Evolutionary conservation across 1,140 invertebrate genomes (phyloP), one percentile per base, ranked within the genome.

Genomic region (Drosophila carrolli): DNA sequence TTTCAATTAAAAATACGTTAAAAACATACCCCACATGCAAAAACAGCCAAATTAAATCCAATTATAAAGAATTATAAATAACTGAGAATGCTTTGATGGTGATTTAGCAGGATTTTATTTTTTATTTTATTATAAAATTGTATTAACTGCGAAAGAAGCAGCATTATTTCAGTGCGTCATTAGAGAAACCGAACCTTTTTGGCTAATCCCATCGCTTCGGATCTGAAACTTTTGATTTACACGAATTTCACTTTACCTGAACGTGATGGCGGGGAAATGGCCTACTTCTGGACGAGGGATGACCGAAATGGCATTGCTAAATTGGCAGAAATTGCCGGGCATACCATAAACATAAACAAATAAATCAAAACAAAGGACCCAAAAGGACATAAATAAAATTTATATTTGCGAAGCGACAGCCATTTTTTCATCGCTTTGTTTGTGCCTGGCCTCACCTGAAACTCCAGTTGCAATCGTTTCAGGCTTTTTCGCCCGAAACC

Each of bases 281-380:
- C 43, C 35, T 53, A 68, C 58, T 43, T 27, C 60, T 38, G 48
- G 44, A 19, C 43, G 38, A 29, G 50, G 41, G 27, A 48, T 58
- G 48, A 47, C 38, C 72, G 7, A 55, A 75, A 47, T 50, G 58
- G 71, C 74, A 66, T 60, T 77, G 79, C 84, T 59, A 88, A 88
- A 88, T 88, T 88, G 83, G 79, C 83, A 88, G 70, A 88, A 86
- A 86, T 83, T 66, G 79, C 75, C 70, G 53, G 65, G 59, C 53
- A 71, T 44, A 67, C 57, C 66, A 66, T 77, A 77, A 79, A 65
- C 84, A 83, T 73, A 88, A 88, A 88, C 83, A 89, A 89, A 88
- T 88, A 88, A 88, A 89, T 88, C 83, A 88, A 79, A 47, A 37
- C 38, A 54, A 75, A 48, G 54, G 54, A 70, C 57, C 66, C 57